Base-by-base conservation (phyloP, 2,113 vertebrate genomes). In the Phalacrocorax pelagicus region DNA sequence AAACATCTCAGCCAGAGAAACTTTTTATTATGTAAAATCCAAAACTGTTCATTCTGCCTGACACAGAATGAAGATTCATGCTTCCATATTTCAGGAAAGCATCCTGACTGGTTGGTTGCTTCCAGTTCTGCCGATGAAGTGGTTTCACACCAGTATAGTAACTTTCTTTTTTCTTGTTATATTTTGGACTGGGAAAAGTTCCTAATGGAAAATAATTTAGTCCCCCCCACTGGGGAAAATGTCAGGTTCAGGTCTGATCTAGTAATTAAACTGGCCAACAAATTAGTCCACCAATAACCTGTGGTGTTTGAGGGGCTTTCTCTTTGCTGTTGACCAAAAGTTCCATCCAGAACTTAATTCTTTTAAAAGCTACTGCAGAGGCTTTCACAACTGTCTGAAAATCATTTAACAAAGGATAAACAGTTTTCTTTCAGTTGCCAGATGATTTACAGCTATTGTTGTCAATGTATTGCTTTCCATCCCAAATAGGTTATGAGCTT, bases 401-500 rank as follows among this genome's bases (percentile, higher is more conserved):
- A 51, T 73, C 29, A 30, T 51, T 91, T 88, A 84, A 54, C 15
- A 73, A 70, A 70, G 55, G 19, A 30, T 54, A 62, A 93, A 58
- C 19, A 8, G 3, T n/a, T 69, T 86, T 74, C 11, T 83, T 67
- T 72, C 15, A 88, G 59, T 14, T 67, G 20, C 15, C 42, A 71
- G 38, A 36, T 88, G n/a, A 55, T 74, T 84, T 81, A 34, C 65
- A 74, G 52, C 36, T 72, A 18, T 54, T 5, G 26, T 32, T 75
- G 66, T 92, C 55, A n/a, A 32, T 54, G 55, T 66, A 75, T 26
- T 70, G 59, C 83, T 97, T 98, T 97, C 30, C 85, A 46, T 96
- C 94, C 86, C 40, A 11, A 94, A 97, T 96, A 98, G 98, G 98
- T 97, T 98, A 98, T 93, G 98, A 98, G 93, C 96, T 98, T 89